phyloP scores from a whole-genome alignment of 2,888 invertebrate genomes.

The Aspidiotus destructor region DNA sequence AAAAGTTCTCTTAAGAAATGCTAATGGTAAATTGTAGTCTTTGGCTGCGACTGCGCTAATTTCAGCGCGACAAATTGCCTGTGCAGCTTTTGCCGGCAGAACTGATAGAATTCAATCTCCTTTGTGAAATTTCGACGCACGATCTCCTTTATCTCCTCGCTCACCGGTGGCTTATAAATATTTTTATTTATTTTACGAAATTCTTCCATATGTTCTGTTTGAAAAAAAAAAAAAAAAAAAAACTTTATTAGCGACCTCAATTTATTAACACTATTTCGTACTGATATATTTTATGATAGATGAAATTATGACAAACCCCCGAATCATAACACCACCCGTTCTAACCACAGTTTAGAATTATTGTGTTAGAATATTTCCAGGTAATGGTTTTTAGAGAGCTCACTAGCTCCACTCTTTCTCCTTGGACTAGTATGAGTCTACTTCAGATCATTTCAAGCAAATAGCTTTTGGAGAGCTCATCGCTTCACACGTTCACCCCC shows the following conservation, averaged over 20 bases:
- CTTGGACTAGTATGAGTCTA: too few species aligned
- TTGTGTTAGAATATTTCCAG: too few species aligned
- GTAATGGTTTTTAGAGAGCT: too few species aligned
- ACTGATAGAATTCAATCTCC: conserved; percentile 85
- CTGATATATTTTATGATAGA: too few species aligned
- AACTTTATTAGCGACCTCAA: background rate
- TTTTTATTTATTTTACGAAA: conserved; percentile 74
- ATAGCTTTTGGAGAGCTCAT: too few species aligned
- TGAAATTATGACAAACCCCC: too few species aligned
- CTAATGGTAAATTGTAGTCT: conserved; percentile 5
- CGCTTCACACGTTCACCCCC: too few species aligned
- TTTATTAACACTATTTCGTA: too few species aligned
- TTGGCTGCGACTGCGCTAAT: conserved; percentile 42
- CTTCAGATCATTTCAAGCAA: too few species aligned
- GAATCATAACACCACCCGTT: too few species aligned
- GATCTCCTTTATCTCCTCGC: conserved; percentile 73
- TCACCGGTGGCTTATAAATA: conserved; percentile 76
- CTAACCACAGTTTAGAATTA: too few species aligned
- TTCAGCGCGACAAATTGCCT: conserved; percentile 65
- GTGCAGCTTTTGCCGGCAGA: conserved; percentile 74
- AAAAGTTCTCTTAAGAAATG: background rate
- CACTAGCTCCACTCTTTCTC: too few species aligned
- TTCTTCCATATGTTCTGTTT: conserved; percentile 60
- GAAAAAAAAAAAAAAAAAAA: background rate
- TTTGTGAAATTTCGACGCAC: conserved; percentile 76